Evolutionary conservation across 2,113 vertebrate genomes (phyloP), one percentile per base, ranked within the genome.

Genomic region (rat (Rattus norvegicus)): DNA sequence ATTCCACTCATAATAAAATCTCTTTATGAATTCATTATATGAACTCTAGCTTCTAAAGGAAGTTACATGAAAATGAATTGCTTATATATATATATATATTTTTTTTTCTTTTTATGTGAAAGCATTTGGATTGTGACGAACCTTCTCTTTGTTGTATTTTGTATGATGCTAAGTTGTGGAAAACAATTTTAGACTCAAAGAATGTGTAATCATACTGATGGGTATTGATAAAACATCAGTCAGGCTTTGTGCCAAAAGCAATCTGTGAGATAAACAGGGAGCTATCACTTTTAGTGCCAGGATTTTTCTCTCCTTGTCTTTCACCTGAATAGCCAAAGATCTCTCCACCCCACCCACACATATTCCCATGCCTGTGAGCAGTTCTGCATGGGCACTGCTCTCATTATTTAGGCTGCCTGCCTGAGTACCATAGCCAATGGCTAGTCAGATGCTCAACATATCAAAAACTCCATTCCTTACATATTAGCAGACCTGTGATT

Each of bases 1-100:
- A 93, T 94, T 95, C 61, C 65, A 88, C 87, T 95, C 95, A 89
- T 91, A 91, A 73, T 13, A 22, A 80, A 95, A 22, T 94, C 88
- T 94, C 93, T 94, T 95, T 91, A 95, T 97, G 95, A 95, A 97
- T 97, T 91, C 86, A n/a, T 97, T 91, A 90, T 73, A 52, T 91
- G 69, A 77, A 89, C 92, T 96, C 93, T 69, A 93, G 91, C 72
- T 96, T 97, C 94, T 94, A 95, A 92, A 94, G 87, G 33, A 95
- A 95, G 77, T 95, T 96, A 96, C 88, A 84, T 92, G 88, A 91
- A 86, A 96, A 96, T 49, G 67, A 95, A 95, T 94, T 91, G 69
- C 92, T 84, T 92, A 61, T 91, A 69, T 65, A 24, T 24, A 63
- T 67, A 28, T 65, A 54, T 11, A 54, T 54, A 43, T 43, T 43